phyloP scores from a whole-genome alignment of 2,797 vertebrate genomes.

The Fistularia commersonii region DNA sequence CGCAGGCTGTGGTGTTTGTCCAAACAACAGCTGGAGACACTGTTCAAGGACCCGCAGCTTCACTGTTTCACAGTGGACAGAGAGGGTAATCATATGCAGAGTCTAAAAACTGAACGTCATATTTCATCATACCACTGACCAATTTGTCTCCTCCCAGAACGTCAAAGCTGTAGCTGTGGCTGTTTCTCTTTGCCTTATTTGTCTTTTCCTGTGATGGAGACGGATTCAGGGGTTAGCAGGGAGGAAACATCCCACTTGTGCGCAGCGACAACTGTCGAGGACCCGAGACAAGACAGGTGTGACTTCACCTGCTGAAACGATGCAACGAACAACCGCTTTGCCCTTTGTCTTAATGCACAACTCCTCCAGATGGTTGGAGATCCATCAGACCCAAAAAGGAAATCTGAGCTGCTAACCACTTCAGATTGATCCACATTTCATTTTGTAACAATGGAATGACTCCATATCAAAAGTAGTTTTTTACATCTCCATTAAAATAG shows the following conservation, averaged over 20 bases:
- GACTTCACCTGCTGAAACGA: conserved; percentile 56
- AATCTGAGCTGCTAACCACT: conserved; percentile 45
- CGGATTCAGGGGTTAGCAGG: conserved; percentile 18
- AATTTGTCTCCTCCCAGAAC: conserved; percentile 33
- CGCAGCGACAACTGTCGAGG: neutral
- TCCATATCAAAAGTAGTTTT: conserved; percentile 5
- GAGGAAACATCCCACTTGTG: conserved; percentile 29
- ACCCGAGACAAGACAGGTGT: conserved; percentile 32
- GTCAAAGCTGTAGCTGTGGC: conserved; percentile 42
- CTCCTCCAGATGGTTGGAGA: conserved; percentile 46
- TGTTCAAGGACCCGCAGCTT: conserved; percentile 12
- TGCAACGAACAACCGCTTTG: conserved; percentile 59
- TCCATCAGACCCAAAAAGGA: conserved; percentile 50
- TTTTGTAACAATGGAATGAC: conserved; percentile 20
- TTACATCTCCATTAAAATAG: conserved; percentile 12
- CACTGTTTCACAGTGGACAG: conserved; percentile 20
- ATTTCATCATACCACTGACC: conserved; percentile 35
- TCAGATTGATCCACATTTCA: conserved; percentile 23
- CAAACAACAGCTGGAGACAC: conserved; percentile 33
- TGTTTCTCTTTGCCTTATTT: conserved; percentile 70
- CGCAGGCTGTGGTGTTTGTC: conserved; percentile 7
- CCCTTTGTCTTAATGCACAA: conserved; percentile 58
- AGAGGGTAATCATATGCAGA: conserved; percentile 52
- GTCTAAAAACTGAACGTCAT: conserved; percentile 37
- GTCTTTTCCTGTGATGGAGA: conserved; percentile 48